These are phyloP conservation scores for Stegostoma tigrinum DNA, from an alignment of 2,113 vertebrate species.

Conservation along the genomic window DNA sequence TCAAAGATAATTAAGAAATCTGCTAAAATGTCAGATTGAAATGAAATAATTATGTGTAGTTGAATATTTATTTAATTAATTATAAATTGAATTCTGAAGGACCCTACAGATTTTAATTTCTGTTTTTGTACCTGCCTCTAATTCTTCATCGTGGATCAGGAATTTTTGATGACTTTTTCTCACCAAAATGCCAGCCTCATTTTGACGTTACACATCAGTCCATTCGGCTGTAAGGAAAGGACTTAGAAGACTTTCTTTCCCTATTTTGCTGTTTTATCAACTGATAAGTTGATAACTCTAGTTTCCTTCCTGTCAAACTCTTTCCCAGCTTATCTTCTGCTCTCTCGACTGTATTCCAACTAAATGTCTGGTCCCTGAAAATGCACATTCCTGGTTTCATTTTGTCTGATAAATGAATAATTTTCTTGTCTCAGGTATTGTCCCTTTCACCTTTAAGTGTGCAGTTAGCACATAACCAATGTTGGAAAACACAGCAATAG, in stretches of 20 bases:
- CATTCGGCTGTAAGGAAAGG: background rate
- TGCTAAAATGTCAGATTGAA: slow-evolving; percentile 9
- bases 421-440: background rate
- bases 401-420: background rate
- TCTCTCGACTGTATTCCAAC: background rate
- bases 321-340: background rate
- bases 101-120: background rate
- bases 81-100: slow-evolving; percentile 10
- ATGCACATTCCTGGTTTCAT: background rate
- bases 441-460: background rate
- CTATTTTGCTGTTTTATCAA: background rate
- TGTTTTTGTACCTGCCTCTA: background rate
- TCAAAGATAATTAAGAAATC: background rate
- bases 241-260: background rate
- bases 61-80: background rate
- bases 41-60: background rate
- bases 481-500: background rate
- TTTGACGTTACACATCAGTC: background rate
- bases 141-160: background rate
- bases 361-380: no score
- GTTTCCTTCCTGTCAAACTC: background rate
- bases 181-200: background rate
- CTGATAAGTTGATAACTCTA: background rate
- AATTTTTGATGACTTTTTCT: background rate
- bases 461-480: background rate